Conservation (phyloP, 1,140 invertebrate genomes). For the Drosophila kepulauana region DNA sequence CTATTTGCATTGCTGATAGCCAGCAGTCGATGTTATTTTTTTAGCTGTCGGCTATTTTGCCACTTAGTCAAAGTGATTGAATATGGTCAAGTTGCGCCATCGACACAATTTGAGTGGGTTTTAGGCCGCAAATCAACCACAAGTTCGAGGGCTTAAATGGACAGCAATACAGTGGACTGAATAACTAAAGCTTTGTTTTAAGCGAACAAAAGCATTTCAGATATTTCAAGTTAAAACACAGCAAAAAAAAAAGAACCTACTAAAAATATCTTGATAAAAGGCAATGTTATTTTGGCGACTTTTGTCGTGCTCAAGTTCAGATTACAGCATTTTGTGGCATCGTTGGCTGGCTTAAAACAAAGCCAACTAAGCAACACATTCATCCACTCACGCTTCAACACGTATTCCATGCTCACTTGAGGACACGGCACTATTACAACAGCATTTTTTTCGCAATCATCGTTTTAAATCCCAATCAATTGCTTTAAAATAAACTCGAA, state of each 20-base stretch:
- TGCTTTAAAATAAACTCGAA: constrained; percentile 79
- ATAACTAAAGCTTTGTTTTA: background rate
- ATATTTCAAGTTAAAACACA: background rate
- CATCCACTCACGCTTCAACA: constrained; percentile 34
- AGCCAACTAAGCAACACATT: constrained; percentile 28
- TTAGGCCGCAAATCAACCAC: background rate
- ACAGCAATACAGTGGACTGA: background rate
- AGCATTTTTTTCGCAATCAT: constrained; percentile 37
- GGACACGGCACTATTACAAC: constrained; percentile 18
- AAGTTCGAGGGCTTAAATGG: background rate
- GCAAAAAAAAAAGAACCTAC: background rate
- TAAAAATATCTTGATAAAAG: background rate
- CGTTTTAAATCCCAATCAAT: constrained; percentile 78
- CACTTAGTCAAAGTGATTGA: constrained; percentile 56
- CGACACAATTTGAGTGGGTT: constrained; percentile 14
- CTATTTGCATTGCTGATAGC: constrained; percentile 52
- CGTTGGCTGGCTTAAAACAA: constrained; percentile 1
- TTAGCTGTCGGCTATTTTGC: constrained; percentile 47
- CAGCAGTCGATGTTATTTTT: constrained; percentile 43
- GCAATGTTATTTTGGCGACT: background rate
- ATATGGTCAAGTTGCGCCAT: constrained; percentile 12
- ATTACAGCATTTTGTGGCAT: constrained; percentile 7
- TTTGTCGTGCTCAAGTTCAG: constrained; percentile 1
- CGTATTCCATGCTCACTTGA: constrained; percentile 43
- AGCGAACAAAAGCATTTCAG: background rate